phyloP scores from a whole-genome alignment of 2,888 invertebrate genomes.

The Scrobipalpa atriplicella region DNA sequence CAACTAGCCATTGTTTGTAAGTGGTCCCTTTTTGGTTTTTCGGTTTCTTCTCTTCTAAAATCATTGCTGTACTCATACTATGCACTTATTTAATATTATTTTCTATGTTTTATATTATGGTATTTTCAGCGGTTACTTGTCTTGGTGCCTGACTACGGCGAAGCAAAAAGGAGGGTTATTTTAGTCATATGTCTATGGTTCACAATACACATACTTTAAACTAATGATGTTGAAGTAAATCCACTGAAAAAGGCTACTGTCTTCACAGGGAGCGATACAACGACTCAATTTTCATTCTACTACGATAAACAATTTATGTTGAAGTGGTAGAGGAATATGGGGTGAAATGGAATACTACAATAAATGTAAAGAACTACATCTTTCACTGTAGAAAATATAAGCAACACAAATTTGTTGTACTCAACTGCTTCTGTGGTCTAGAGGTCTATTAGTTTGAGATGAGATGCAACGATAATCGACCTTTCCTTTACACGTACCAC shows the following conservation, averaged over 20 bases:
- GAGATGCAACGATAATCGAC: too few relatives aligned
- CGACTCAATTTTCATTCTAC: neutral
- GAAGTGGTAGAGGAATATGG: neutral
- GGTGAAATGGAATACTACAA: conserved; percentile 19
- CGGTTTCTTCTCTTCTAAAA: neutral
- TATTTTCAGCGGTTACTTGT: too few relatives aligned
- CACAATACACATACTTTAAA: too few relatives aligned
- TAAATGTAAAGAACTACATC: too few relatives aligned
- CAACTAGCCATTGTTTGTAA: neutral
- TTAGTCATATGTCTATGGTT: too few relatives aligned
- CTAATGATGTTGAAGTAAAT: neutral
- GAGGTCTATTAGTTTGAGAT: too few relatives aligned
- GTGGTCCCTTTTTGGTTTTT: neutral
- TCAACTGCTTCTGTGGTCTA: too few relatives aligned
- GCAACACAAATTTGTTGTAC: too few relatives aligned
- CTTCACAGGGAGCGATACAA: conserved; percentile 4
- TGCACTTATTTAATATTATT: neutral
- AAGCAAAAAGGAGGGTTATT: too few relatives aligned
- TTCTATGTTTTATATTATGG: too few relatives aligned
- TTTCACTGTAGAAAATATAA: neutral
- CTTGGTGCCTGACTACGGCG: too few relatives aligned
- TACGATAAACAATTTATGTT: neutral
- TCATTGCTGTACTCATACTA: neutral
- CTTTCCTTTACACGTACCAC: too few relatives aligned
- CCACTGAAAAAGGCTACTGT: neutral